Evolutionary conservation across 2,113 vertebrate species (phyloP).

Genomic region (Neopipo cinnamomea): DNA sequence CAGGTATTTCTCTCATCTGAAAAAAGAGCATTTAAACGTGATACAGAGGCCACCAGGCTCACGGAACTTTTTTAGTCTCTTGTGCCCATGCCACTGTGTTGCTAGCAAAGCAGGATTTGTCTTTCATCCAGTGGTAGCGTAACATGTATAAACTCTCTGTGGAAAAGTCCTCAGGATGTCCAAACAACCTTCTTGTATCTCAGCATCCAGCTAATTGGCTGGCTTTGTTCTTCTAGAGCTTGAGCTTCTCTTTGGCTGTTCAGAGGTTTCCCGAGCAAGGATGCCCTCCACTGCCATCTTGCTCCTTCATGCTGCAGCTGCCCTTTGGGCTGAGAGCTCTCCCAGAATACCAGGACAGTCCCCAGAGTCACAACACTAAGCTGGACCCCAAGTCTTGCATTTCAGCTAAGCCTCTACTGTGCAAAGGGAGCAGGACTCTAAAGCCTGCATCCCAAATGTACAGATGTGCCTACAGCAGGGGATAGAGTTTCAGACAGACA

Average conservation of each 20-base stretch:
- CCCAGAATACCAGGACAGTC: neutral
- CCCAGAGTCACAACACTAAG: neutral
- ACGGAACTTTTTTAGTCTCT: neutral
- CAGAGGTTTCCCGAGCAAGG: neutral
- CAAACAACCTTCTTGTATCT: neutral
- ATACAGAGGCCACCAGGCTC: neutral
- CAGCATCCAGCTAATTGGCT: neutral
- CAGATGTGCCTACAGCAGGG: neutral
- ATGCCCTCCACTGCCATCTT: neutral
- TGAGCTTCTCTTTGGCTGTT: neutral
- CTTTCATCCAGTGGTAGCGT: neutral
- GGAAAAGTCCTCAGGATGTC: neutral
- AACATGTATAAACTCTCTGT: neutral
- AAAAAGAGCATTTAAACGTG: neutral
- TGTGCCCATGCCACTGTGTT: neutral
- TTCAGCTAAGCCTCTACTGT: neutral
- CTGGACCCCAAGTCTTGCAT: neutral
- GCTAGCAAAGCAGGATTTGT: neutral
- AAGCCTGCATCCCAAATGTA: neutral
- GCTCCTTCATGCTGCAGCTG: fast-evolving
- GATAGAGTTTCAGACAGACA: neutral
- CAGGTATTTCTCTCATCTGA: neutral
- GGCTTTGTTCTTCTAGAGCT: neutral
- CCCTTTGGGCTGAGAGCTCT: neutral
- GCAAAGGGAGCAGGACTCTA: neutral